Base-by-base conservation (phyloP, 2,888 invertebrate species). In the Chymomyza caudatula region DNA sequence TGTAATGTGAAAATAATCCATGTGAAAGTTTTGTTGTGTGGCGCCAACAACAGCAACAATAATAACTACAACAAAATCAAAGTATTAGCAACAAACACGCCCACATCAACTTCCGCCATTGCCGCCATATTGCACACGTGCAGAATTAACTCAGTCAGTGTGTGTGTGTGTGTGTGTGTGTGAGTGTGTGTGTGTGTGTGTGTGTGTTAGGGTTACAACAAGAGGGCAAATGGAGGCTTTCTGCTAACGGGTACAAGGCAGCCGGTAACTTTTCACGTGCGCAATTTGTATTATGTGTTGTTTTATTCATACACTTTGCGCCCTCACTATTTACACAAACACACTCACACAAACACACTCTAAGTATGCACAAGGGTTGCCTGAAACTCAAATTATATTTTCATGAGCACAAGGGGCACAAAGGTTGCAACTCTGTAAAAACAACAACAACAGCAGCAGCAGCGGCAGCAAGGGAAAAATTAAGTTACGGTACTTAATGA, bases 401-500 rank as follows among this genome's bases (percentile, higher is more conserved):
- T 82, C 81, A 82, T 69, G 78, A 63, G 67, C 67, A 49, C 23
- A 47, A 42, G 49, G 66, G 62, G 42, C 15, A 42, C 62, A 60
- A 54, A 57, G 56, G 61, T n/a, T 17, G 29, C 29, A 37, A 17
- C n/a, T 15, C 29, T 1, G 19, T n/a, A 47, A 47, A 47, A 15
- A 47, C 47, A 19, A 19, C 47, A 19, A 47, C 17, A 47, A 11
- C 15, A 47, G n/a, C 47, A 47, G 29, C 29, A 37, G 2, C 11
- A 37, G 29, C 29, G 42, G 44, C 2, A 23, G 15, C 13, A 4
- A n/a, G 53, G 53, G 55, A 56, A 59, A 70, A 72, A 80, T 77
- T 76, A 83, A 79, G 83, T 82, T 82, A 74, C 70, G 81, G 66
- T 77, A 84, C 77, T 81, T 82, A 82, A 82, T 86, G 86, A 86